phyloP scores from a whole-genome alignment of 2,888 invertebrate genomes.

The Carterocephalus palaemon region DNA sequence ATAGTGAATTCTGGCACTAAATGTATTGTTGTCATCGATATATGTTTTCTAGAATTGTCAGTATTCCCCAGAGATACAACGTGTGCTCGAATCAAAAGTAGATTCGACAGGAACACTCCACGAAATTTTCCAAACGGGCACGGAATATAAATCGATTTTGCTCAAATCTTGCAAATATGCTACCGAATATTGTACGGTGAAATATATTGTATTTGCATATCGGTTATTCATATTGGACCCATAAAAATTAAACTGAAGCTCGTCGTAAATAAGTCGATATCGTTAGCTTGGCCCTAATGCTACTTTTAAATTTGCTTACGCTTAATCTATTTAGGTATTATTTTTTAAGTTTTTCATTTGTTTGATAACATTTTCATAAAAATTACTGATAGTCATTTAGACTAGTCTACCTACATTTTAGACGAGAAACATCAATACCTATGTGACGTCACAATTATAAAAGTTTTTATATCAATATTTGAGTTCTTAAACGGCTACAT shows the following conservation, averaged over 20 bases:
- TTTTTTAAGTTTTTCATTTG: too few species aligned
- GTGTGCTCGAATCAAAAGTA: slow-evolving; percentile 50
- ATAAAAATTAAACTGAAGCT: slow-evolving; percentile 60
- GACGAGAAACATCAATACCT: too few species aligned
- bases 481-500: too few species aligned
- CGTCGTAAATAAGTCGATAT: slow-evolving; percentile 64
- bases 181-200: slow-evolving; percentile 62
- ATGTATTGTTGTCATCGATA: slow-evolving; percentile 18
- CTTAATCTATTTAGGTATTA: too few species aligned
- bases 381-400: too few species aligned
- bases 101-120: slow-evolving; percentile 47
- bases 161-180: slow-evolving; percentile 69
- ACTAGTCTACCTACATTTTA: too few species aligned
- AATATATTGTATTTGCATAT: slow-evolving; percentile 66
- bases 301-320: neutral
- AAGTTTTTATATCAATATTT: too few species aligned
- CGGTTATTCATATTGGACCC: slow-evolving; percentile 47
- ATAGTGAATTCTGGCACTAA: slow-evolving; percentile 5
- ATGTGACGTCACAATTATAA: too few species aligned
- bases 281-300: slow-evolving; percentile 42
- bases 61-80: slow-evolving; percentile 37
- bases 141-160: slow-evolving; percentile 71
- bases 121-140: slow-evolving; percentile 68
- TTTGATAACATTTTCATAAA: too few species aligned
- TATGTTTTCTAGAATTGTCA: slow-evolving; percentile 33